phyloP scores from a whole-genome alignment of 2,888 invertebrate genomes.

The Epinotia ramella region DNA sequence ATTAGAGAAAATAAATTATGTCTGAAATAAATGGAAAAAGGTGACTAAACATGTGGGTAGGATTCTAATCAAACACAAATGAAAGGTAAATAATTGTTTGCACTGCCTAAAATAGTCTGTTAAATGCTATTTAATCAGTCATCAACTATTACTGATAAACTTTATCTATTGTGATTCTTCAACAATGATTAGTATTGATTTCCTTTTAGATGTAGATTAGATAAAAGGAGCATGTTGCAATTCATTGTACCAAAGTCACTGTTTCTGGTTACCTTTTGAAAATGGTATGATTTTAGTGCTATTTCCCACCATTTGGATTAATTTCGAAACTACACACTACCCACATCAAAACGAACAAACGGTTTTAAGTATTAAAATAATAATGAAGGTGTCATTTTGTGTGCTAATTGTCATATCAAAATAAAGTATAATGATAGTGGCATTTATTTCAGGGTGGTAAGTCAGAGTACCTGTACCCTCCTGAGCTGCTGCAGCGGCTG shows the following conservation, averaged over 20 bases:
- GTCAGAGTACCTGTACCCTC: slow-evolving; percentile 87
- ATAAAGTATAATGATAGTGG: neutral
- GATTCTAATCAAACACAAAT: too few relatives aligned
- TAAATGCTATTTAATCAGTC: neutral
- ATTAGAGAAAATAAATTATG: too few relatives aligned
- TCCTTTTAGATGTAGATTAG: slow-evolving; percentile 34
- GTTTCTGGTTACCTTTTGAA: neutral
- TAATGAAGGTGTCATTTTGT: neutral
- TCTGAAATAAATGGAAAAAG: too few relatives aligned
- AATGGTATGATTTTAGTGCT: neutral
- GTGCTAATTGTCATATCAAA: neutral
- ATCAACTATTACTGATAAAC: neutral
- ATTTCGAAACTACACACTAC: neutral
- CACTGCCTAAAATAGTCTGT: neutral
- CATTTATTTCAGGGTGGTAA: slow-evolving; percentile 71
- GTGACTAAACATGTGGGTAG: too few relatives aligned
- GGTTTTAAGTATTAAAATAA: too few relatives aligned
- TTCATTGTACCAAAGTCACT: neutral
- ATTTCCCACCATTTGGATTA: neutral
- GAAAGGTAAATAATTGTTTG: too few relatives aligned
- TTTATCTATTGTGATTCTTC: neutral
- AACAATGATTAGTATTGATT: neutral
- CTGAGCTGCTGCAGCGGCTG: slow-evolving; percentile 87
- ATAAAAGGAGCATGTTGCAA: slow-evolving; percentile 3
- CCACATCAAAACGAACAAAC: too few relatives aligned